phyloP scores from a whole-genome alignment of 2,888 invertebrate species.

The Rhodophaea formosa region DNA sequence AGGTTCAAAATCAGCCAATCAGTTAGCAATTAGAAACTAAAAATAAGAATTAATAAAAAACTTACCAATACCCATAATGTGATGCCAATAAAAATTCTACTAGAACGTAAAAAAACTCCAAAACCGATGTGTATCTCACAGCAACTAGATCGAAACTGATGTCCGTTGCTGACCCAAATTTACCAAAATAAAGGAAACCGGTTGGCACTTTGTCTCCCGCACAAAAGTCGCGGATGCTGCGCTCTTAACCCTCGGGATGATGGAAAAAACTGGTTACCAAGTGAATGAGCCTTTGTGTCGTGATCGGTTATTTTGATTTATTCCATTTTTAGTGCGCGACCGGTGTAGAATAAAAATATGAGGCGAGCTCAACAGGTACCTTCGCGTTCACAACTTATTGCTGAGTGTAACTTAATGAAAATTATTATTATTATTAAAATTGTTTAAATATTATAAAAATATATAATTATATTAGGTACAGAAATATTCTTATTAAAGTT shows the following conservation, averaged over 20 bases:
- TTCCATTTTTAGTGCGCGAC: slow-evolving; percentile 74
- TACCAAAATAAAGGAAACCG: slow-evolving; percentile 62
- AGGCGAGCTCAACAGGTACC: slow-evolving; percentile 72
- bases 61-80: background rate
- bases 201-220: slow-evolving; percentile 70
- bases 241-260: slow-evolving; percentile 50
- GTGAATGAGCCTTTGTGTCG: slow-evolving; percentile 71
- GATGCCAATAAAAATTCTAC: background rate
- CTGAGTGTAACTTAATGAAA: background rate
- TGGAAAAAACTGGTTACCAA: slow-evolving; percentile 61
- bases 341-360: slow-evolving; percentile 69
- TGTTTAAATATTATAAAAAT: too few species aligned
- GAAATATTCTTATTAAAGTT: too few species aligned
- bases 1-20: too few species aligned
- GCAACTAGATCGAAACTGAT: slow-evolving; percentile 49
- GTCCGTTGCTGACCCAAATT: slow-evolving; percentile 75
- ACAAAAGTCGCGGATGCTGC: slow-evolving; percentile 78
- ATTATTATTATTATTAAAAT: background rate
- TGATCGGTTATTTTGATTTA: slow-evolving; percentile 80
- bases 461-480: too few species aligned
- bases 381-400: slow-evolving; percentile 44
- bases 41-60: background rate
- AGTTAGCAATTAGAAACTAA: too few species aligned
- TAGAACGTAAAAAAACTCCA: background rate
- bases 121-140: slow-evolving; percentile 27